A percentile compares a stretch with the other conserved stretches of the same genome.
Conservation (phyloP, 2,797 vertebrate species). For the Pangasius krempfi region DNA sequence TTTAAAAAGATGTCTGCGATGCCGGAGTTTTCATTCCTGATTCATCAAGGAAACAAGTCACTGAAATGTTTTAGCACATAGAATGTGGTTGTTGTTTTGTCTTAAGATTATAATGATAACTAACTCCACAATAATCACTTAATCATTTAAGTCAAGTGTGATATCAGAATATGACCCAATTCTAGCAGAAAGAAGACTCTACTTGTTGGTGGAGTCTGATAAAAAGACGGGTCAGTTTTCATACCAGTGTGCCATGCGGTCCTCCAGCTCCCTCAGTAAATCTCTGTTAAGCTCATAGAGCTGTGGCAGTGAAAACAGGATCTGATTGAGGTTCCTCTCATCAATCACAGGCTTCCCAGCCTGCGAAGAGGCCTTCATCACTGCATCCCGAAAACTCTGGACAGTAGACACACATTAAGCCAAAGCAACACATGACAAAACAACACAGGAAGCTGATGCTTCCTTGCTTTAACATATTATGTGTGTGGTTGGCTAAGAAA, state of each 20-base stretch:
- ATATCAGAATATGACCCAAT: not conserved
- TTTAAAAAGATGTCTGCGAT: constrained; percentile 96
- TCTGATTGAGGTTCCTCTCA: constrained; percentile 90
- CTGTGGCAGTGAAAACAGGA: constrained; percentile 94
- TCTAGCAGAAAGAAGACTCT: not conserved
- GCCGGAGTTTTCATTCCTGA: constrained; percentile 85
- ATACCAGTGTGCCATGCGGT: constrained; percentile 90
- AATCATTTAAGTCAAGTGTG: not conserved
- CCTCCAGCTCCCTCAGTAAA: constrained; percentile 88
- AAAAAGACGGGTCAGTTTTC: not conserved
- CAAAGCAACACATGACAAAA: not conserved
- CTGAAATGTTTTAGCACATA: not conserved
- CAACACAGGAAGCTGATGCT: not conserved
- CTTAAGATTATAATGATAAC: not conserved
- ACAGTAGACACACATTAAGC: not conserved
- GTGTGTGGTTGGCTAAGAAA: not conserved
- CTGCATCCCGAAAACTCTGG: constrained; percentile 91
- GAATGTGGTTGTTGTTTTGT: not conserved
- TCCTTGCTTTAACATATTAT: not conserved
- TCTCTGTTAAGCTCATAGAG: constrained; percentile 92
- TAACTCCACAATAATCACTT: not conserved
- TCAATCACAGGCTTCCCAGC: constrained; percentile 92
- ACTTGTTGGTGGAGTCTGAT: not conserved
- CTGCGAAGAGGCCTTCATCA: constrained; percentile 82
- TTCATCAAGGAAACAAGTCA: constrained; percentile 3